phyloP scores from a whole-genome alignment of 2,113 vertebrate genomes.

The Stigmatopora argus region DNA sequence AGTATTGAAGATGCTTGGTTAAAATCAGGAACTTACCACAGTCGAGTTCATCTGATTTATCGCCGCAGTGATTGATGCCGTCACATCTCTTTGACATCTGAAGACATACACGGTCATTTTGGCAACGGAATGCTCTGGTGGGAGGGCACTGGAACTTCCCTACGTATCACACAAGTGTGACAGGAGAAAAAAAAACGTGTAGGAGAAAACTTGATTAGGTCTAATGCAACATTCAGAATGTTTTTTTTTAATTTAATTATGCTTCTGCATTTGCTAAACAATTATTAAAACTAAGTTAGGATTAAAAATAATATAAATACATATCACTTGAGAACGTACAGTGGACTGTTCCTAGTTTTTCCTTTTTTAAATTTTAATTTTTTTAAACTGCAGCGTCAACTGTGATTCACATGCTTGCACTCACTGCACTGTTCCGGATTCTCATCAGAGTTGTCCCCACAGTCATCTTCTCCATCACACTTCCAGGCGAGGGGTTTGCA shows the following conservation, averaged over 20 bases:
- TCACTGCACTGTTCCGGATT: slow-evolving; percentile 88
- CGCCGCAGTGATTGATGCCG: slow-evolving; percentile 87
- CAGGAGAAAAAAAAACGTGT: neutral
- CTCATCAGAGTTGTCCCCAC: slow-evolving; percentile 95
- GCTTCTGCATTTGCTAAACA: neutral
- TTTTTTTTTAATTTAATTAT: neutral
- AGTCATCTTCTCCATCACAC: slow-evolving; percentile 94
- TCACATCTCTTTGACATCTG: slow-evolving; percentile 85
- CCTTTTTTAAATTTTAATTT: neutral
- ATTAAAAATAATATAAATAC: no score
- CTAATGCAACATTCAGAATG: neutral
- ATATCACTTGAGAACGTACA: neutral
- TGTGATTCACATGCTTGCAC: slow-evolving; percentile 16
- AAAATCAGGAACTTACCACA: slow-evolving; percentile 76
- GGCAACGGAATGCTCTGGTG: slow-evolving; percentile 87
- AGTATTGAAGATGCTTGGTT: neutral
- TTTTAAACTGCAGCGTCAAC: neutral
- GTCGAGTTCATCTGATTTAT: slow-evolving; percentile 86
- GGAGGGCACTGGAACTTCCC: slow-evolving; percentile 85
- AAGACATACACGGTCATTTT: slow-evolving; percentile 88
- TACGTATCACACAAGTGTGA: slow-evolving; percentile 54
- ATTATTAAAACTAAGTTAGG: neutral
- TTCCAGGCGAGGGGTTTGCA: slow-evolving; percentile 94
- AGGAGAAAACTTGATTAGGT: neutral
- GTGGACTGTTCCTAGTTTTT: neutral